Conservation (phyloP, 1,140 invertebrate genomes). For the Drosophila pallidifrons region DNA sequence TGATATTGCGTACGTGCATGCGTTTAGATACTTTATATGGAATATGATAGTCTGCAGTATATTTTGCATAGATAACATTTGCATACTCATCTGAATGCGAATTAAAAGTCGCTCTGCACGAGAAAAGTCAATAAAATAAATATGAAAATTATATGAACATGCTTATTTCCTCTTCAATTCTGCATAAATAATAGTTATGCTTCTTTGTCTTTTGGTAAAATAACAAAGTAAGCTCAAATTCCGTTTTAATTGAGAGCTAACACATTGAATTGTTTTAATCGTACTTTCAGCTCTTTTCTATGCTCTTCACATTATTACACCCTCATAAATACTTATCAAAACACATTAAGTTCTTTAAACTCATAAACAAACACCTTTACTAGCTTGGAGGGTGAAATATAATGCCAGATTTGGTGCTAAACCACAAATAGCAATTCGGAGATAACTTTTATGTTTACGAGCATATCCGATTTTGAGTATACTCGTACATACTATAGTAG, state of each 20-base stretch:
- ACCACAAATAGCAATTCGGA: neutral
- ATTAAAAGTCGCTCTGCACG: neutral
- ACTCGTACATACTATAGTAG: no score
- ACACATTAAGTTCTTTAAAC: neutral
- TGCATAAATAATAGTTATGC: no score
- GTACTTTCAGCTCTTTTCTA: no score
- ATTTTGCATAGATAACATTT: constrained; percentile 24
- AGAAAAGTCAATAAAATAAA: no score
- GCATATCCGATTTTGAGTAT: neutral
- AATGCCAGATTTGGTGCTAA: neutral
- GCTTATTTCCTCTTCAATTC: no score
- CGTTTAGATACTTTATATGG: neutral
- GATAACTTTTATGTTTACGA: constrained; percentile 1
- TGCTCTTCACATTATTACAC: neutral
- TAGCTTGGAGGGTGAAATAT: neutral
- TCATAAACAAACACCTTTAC: neutral
- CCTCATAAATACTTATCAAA: neutral
- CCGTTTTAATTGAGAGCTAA: no score
- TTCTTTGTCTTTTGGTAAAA: no score
- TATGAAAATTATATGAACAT: no score
- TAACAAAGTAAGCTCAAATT: no score
- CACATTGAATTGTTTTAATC: no score
- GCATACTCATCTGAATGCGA: constrained; percentile 17
- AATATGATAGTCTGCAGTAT: neutral
- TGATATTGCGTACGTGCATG: neutral